These are phyloP conservation scores for Syngnathoides biaculeatus DNA, from an alignment of 2,113 vertebrate genomes.

Conservation along the genomic window DNA sequence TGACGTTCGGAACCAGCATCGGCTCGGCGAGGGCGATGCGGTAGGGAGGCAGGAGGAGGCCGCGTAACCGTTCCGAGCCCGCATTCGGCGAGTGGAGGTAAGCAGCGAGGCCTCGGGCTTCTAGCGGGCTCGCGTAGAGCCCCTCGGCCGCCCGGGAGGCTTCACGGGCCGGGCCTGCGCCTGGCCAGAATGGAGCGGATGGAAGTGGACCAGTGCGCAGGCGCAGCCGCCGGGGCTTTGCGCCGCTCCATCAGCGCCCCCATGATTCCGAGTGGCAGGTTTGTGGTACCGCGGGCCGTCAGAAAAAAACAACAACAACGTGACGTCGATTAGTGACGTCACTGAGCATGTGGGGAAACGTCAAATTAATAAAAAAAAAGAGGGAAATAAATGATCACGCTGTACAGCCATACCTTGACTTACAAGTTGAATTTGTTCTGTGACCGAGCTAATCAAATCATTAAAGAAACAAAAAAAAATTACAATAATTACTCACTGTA, in stretches of 20 bases:
- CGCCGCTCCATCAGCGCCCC: conserved; percentile 80
- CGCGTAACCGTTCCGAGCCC: conserved; percentile 27
- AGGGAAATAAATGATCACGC: too few species aligned
- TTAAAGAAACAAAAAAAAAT: too few species aligned
- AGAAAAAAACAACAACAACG: background rate
- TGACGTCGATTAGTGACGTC: too few species aligned
- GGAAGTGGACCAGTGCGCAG: conserved; percentile 81
- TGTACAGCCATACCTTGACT: too few species aligned
- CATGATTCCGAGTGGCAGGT: conserved; percentile 80
- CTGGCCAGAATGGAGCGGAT: conserved; percentile 74
- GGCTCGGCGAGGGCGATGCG: conserved; percentile 41
- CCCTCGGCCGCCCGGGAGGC: conserved; percentile 39
- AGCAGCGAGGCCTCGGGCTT: conserved; percentile 76
- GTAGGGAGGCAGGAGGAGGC: conserved; percentile 34
- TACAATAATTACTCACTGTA: too few species aligned
- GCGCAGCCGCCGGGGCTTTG: conserved; percentile 71
- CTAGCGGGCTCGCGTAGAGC: conserved; percentile 66
- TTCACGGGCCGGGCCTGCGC: conserved; percentile 47
- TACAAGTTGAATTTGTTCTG: too few species aligned
- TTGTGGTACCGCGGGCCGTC: conserved; percentile 34
- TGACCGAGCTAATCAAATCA: too few species aligned
- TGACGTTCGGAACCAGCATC: background rate
- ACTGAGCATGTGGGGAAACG: too few species aligned
- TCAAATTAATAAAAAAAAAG: too few species aligned
- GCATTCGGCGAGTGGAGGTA: conserved; percentile 50